Percentiles rank a stretch among this genome's conserved stretches.
These are phyloP conservation scores for Achatina immaculata DNA, from an alignment of 1,140 invertebrate species.

Conservation along the genomic window DNA sequence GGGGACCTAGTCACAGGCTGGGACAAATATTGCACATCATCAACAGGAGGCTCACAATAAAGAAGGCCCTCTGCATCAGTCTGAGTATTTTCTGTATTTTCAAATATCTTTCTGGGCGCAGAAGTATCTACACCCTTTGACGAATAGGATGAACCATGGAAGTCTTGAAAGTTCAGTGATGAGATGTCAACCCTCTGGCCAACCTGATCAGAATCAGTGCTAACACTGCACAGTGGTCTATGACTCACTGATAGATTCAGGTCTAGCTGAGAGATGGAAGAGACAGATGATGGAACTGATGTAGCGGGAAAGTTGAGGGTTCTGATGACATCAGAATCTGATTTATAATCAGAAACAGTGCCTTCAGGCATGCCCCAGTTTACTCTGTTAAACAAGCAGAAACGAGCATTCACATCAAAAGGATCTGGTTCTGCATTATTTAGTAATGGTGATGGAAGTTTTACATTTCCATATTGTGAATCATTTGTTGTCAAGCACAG, in stretches of 20 bases:
- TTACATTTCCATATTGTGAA: conserved; percentile 52
- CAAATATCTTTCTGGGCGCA: neutral
- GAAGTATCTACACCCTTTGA: neutral
- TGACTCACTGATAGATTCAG: neutral
- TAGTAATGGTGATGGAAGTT: conserved; percentile 58
- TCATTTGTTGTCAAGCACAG: conserved; percentile 44
- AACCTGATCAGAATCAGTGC: neutral
- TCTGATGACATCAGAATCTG: neutral
- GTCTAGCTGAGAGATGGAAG: neutral
- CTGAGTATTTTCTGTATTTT: neutral
- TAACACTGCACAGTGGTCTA: neutral
- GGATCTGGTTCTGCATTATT: conserved; percentile 51
- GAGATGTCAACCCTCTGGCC: neutral
- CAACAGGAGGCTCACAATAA: conserved; percentile 38
- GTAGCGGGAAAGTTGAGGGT: neutral
- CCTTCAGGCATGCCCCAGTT: neutral
- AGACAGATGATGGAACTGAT: neutral
- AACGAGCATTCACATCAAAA: conserved; percentile 53
- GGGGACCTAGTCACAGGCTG: neutral
- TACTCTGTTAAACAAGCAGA: neutral
- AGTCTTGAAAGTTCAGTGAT: neutral
- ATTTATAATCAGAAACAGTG: neutral
- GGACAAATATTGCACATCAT: conserved; percentile 21
- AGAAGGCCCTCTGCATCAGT: neutral
- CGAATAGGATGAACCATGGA: neutral